Evolutionary conservation across 2,113 vertebrate genomes (phyloP).

Genomic region (Ceuthmochares aereus): DNA sequence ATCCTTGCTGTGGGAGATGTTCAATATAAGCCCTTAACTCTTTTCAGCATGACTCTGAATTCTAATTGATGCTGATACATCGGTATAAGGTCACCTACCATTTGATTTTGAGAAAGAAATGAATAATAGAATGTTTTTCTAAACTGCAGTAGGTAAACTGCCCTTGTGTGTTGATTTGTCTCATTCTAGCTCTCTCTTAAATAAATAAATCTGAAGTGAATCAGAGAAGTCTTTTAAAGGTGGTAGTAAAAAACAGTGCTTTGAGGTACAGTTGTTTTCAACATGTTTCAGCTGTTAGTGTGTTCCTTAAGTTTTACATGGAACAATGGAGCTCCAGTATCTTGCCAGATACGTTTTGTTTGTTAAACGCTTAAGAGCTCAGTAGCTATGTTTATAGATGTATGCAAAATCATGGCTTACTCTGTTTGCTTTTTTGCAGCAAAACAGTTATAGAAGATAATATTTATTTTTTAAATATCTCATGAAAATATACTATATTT

Average conservation of each 20-base stretch:
- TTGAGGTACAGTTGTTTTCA: neutral
- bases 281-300: neutral
- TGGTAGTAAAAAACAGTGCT: neutral
- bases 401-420: neutral
- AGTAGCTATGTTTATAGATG: neutral
- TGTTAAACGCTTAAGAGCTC: neutral
- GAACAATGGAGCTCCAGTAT: neutral
- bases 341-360: neutral
- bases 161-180: neutral
- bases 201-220: neutral
- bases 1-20: neutral
- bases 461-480: neutral
- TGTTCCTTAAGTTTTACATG: neutral
- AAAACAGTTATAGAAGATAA: neutral
- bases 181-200: neutral
- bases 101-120: neutral
- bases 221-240: neutral
- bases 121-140: neutral
- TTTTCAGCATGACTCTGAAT: neutral
- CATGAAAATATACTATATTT: neutral
- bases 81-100: neutral
- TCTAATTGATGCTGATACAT: rapidly evolving
- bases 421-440: neutral
- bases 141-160: neutral
- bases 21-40: neutral